Percentiles rank a stretch among this genome's conserved stretches.
Conservation (phyloP, 2,888 invertebrate species). For the Lacanobia oleracea region DNA sequence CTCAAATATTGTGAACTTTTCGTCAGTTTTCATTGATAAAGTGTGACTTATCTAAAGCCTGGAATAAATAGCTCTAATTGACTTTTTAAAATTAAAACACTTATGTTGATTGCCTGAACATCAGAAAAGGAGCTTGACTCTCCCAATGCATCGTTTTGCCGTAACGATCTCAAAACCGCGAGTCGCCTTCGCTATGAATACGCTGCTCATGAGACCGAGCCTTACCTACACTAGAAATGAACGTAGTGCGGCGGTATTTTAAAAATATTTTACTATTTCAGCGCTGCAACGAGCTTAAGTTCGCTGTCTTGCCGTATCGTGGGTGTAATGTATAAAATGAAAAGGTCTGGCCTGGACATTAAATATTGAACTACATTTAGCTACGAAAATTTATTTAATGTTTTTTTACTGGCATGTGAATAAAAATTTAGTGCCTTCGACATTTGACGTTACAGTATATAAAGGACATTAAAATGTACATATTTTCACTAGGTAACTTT, state of each 20-base stretch:
- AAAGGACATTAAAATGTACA: not conserved
- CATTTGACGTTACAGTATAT: not conserved
- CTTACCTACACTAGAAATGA: slow-evolving; percentile 70
- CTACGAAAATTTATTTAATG: not conserved
- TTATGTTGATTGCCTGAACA: no score
- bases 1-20: no score
- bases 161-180: not conserved
- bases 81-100: no score
- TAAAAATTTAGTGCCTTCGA: not conserved
- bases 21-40: no score
- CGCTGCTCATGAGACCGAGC: slow-evolving; percentile 9
- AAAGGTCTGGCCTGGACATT: slow-evolving; percentile 69
- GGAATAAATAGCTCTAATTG: no score
- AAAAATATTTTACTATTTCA: slow-evolving; percentile 78
- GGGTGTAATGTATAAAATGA: slow-evolving; percentile 76
- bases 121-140: no score
- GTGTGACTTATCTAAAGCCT: no score
- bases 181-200: not conserved
- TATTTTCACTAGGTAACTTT: not conserved
- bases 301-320: slow-evolving; percentile 73
- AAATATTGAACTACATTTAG: slow-evolving; percentile 50
- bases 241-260: slow-evolving; percentile 67
- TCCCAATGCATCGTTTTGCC: no score
- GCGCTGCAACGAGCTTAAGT: slow-evolving; percentile 68
- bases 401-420: not conserved